These are phyloP conservation scores for Fragum fragum DNA, from an alignment of 2,888 invertebrate genomes.

Conservation along the genomic window DNA sequence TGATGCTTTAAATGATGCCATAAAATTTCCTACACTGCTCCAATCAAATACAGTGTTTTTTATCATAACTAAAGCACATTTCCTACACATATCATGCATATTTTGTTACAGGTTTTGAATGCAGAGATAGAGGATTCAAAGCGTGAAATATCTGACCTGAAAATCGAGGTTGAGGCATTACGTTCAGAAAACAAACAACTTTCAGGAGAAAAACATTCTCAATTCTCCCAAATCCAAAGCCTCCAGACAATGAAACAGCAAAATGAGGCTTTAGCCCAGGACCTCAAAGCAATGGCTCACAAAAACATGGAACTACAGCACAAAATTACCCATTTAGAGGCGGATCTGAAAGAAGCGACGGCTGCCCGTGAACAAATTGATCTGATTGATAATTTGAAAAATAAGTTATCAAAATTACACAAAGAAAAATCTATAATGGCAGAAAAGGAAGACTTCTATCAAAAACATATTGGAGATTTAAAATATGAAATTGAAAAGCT, in stretches of 20 bases:
- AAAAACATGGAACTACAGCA: constrained; percentile 79
- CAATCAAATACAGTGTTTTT: too few relatives aligned
- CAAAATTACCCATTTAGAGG: constrained; percentile 70
- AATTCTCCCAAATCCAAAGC: constrained; percentile 71
- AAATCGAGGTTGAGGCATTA: constrained; percentile 68
- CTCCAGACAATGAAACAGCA: constrained; percentile 63
- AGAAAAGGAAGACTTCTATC: constrained; percentile 74
- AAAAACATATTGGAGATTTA: constrained; percentile 68
- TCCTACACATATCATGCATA: too few relatives aligned
- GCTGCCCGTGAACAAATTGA: constrained; percentile 71
- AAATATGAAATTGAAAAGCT: constrained; percentile 72
- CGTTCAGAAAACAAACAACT: constrained; percentile 68
- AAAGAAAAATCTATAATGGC: constrained; percentile 71
- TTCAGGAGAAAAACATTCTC: constrained; percentile 57
- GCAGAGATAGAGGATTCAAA: constrained; percentile 68
- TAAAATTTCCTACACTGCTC: too few relatives aligned
- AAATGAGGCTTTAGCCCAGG: constrained; percentile 73
- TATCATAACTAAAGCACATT: too few relatives aligned
- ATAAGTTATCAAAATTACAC: constrained; percentile 72
- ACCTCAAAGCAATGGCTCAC: constrained; percentile 75
- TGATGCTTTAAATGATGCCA: too few relatives aligned
- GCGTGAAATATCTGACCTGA: constrained; percentile 64
- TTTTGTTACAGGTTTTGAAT: constrained; percentile 63
- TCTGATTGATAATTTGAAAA: constrained; percentile 74
- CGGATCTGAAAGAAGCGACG: constrained; percentile 71